phyloP scores from a whole-genome alignment of 2,888 invertebrate genomes.

The Mantis religiosa region DNA sequence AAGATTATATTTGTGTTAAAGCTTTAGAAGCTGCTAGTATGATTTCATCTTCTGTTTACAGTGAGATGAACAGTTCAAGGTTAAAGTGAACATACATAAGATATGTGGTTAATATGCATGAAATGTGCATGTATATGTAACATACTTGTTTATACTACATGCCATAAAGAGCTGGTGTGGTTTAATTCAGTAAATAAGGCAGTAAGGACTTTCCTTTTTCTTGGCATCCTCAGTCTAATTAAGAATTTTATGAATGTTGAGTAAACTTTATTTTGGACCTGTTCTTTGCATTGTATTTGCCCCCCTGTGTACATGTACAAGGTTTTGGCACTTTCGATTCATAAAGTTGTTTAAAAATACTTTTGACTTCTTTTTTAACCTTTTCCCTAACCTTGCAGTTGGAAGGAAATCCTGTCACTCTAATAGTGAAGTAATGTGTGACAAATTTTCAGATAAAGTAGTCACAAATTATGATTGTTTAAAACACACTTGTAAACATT shows the following conservation, averaged over 20 bases:
- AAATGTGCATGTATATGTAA: neutral
- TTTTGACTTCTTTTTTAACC: neutral
- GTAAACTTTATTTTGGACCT: neutral
- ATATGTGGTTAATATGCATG: no score
- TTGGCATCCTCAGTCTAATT: neutral
- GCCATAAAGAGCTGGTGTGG: neutral
- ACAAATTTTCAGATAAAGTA: no score
- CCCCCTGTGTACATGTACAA: neutral
- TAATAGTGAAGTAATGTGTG: no score
- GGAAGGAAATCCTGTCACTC: no score
- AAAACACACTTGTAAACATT: no score
- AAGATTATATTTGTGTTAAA: neutral
- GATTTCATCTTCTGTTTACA: neutral
- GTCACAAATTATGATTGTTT: no score
- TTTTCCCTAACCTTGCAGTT: neutral
- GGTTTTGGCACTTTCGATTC: neutral
- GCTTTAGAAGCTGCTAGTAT: neutral
- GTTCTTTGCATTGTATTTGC: neutral
- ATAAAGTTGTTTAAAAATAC: neutral
- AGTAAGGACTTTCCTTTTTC: neutral
- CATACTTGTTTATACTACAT: neutral
- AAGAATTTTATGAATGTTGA: neutral
- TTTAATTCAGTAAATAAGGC: neutral
- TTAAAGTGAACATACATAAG: no score
- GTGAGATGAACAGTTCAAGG: no score